These are phyloP conservation scores for Cabera pusaria DNA, from an alignment of 2,888 invertebrate genomes.

Conservation along the genomic window DNA sequence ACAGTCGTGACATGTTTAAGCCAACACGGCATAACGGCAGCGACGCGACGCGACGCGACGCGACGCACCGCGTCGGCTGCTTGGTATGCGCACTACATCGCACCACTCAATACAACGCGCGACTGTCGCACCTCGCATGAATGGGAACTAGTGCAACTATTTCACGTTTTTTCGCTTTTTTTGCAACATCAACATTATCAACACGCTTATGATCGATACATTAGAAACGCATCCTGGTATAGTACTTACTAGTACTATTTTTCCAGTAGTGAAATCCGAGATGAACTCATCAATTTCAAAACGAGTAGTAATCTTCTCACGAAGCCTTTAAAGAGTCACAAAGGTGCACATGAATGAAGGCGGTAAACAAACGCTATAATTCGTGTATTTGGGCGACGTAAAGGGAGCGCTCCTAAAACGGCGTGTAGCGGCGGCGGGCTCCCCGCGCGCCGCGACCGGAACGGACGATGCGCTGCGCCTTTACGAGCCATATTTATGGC, in stretches of 20 bases:
- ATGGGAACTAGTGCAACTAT: conserved; percentile 3
- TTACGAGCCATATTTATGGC: conserved; percentile 77
- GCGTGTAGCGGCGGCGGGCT: conserved; percentile 4
- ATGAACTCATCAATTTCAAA: too few relatives aligned
- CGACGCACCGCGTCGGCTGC: not conserved
- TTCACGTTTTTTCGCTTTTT: too few relatives aligned
- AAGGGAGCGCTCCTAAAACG: conserved; percentile 15
- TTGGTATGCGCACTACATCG: conserved; percentile 1
- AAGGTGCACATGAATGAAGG: conserved; percentile 9
- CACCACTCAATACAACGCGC: conserved; percentile 6
- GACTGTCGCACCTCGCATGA: conserved; percentile 3
- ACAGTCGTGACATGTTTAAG: too few relatives aligned
- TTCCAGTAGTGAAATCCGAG: too few relatives aligned
- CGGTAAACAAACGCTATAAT: conserved; percentile 15
- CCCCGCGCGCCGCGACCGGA: conserved; percentile 19
- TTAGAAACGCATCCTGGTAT: too few relatives aligned
- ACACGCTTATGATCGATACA: too few relatives aligned
- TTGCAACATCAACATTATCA: too few relatives aligned
- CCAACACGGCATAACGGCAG: too few relatives aligned
- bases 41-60: too few relatives aligned
- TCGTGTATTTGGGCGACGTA: conserved; percentile 8
- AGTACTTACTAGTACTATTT: too few relatives aligned
- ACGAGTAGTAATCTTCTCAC: too few relatives aligned
- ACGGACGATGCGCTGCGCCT: conserved; percentile 35
- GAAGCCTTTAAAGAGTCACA: not conserved